Base-by-base conservation (phyloP, 2,888 invertebrate genomes). In the Hofmannophila pseudospretella region DNA sequence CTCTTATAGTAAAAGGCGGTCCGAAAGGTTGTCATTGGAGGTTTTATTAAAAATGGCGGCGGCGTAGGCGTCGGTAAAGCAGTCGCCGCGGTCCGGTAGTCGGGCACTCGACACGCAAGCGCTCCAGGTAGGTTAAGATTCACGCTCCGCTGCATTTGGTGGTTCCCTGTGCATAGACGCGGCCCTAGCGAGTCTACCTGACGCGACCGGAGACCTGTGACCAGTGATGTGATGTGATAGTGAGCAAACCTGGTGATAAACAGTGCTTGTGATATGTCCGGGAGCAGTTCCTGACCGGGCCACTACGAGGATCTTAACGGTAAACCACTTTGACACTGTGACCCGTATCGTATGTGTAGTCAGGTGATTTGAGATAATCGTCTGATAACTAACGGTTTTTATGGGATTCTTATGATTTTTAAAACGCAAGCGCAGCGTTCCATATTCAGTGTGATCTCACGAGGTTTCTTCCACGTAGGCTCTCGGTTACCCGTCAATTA, bases 101-200 rank as follows among this genome's bases (percentile, higher is more conserved):
- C 23, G 51, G 65, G 49, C 56, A 49, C 59, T 62, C 72, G 81
- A 86, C 86, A 86, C 85, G 86, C 85, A 79, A 80, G 76, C 82
- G 80, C 73, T 66, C 66, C 84, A 85, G 86, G 84, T 85, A 85
- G 84, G 86, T 84, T 84, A 85, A 73, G 68, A 69, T 82, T 81
- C 70, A 85, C 81, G 86, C 70, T 84, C 81, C 66, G 76, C 65
- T 79, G 84, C 84, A 82, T 76, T 84, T 79, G 81, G 66, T 73
- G 69, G 71, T 74, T 67, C 76, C 73, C 67, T 73, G 81, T 71
- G 74, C 73, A 72, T 69, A 67, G 65, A 68, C 73, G 75, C 75
- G 70, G 69, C 75, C 72, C 70, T 62, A 65, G 67, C 58, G 62
- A 53, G 63, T 46, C 51, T 43, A 39, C 49, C 44, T 45, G 58